Base-by-base conservation (phyloP, 2,113 vertebrate genomes). In the Oreochromis spilurus region DNA sequence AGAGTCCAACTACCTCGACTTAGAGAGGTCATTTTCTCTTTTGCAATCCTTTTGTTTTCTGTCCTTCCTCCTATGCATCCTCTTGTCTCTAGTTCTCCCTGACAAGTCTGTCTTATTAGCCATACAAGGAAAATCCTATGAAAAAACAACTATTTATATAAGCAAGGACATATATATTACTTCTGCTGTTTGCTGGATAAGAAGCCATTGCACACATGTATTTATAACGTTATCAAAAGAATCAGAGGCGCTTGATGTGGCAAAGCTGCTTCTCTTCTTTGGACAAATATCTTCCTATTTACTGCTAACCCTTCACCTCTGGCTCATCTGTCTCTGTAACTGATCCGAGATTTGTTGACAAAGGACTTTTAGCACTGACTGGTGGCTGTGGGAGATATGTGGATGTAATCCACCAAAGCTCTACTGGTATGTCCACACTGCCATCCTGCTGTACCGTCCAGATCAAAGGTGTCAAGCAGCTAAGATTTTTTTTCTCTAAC, bases 381-480 rank as follows among this genome's bases (percentile, higher is more conserved):
- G 88, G 87, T 92, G 93, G 85, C 82, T 85, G 60, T 88, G 88
- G 85, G 88, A 94, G 96, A 96, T 95, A 95, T 86, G 89, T 48
- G 85, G 86, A 58, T 89, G 92, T 96, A 96, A 96, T 96, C 95
- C 93, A 88, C 85, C 88, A 65, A 88, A 82, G 75, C 91, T 94
- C 83, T 48, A 83, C 91, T 87, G 89, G 88, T 91, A 86, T 94
- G 93, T 92, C 91, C 91, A 88, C 21, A 38, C 83, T 91, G 85
- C 85, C 82, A 55, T 92, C 89, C 85, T 53, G 75, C 87, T 53
- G 58, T 82, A 86, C 85, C 78, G 82, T 91, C 72, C 84, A 93
- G 94, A 95, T 96, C 95, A 96, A 93, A 94, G 84, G 92, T 93
- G 88, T 91, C 92, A 88, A 88, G 88, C 85, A 55, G 92, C 80